Evolutionary conservation across 2,797 vertebrate species (phyloP).

Genomic region (Gallirallus australis): DNA sequence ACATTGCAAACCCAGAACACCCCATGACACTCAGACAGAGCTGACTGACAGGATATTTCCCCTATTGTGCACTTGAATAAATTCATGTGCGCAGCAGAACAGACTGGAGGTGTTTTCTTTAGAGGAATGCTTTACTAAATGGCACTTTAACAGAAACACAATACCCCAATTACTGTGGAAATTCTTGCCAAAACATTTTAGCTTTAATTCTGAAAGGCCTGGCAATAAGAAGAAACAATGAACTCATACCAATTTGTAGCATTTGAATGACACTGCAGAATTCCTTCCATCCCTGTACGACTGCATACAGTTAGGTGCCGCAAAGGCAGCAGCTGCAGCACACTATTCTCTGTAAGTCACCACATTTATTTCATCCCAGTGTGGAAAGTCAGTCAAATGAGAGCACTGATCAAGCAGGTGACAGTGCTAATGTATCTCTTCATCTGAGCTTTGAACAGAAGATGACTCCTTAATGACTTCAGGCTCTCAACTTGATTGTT

Average conservation of each 20-base stretch:
- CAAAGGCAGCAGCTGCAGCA: background rate
- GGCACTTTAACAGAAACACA: slow-evolving; percentile 34
- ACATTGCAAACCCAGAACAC: background rate
- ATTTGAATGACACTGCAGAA: background rate
- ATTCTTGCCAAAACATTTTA: background rate
- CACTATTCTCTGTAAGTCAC: background rate
- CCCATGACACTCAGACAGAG: background rate
- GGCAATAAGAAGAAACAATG: slow-evolving; percentile 10
- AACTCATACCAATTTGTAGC: background rate
- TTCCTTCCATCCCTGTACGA: background rate
- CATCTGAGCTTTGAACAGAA: slow-evolving; percentile 56
- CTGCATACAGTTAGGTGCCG: background rate
- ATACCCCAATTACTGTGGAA: slow-evolving; percentile 36
- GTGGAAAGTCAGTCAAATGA: slow-evolving; percentile 29
- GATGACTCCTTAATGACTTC: slow-evolving; percentile 19
- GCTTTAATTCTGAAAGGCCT: slow-evolving; percentile 22
- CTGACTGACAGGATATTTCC: slow-evolving; percentile 7
- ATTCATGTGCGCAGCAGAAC: background rate
- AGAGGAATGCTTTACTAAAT: background rate
- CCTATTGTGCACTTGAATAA: slow-evolving; percentile 25
- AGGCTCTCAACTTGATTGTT: background rate
- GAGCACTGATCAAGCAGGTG: slow-evolving; percentile 52
- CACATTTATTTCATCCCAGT: slow-evolving; percentile 25
- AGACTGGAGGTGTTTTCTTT: background rate
- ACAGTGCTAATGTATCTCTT: slow-evolving; percentile 52